phyloP scores from a whole-genome alignment of 2,888 invertebrate species.

The Stenotaenia linearis region DNA sequence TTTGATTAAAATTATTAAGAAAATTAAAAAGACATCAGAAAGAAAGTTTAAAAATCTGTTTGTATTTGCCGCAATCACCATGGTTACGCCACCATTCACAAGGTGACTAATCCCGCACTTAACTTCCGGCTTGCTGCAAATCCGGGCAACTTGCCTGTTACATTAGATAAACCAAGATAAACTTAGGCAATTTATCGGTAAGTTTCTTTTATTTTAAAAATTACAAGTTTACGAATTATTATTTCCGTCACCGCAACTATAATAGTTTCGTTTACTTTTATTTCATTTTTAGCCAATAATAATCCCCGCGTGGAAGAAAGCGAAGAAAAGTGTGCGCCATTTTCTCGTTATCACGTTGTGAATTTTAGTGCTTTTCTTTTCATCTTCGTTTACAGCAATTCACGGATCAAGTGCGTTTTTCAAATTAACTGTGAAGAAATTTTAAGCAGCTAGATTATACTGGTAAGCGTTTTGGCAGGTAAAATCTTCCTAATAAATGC shows the following conservation, averaged over 20 bases:
- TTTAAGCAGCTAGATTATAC: slow-evolving; percentile 30
- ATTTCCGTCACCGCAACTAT: background rate
- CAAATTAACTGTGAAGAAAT: background rate
- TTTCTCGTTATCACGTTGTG: background rate
- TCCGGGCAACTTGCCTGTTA: too few relatives aligned
- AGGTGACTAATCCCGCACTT: background rate
- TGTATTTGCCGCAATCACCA: background rate
- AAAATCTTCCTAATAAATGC: slow-evolving; percentile 19
- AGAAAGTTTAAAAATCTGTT: background rate
- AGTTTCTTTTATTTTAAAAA: background rate
- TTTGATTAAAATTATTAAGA: background rate
- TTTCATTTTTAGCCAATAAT: background rate
- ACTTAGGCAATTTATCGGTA: background rate
- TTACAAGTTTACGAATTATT: background rate
- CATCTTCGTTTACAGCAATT: slow-evolving; percentile 1
- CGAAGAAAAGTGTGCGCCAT: background rate
- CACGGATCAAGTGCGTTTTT: background rate
- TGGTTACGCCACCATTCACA: background rate
- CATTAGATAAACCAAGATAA: too few relatives aligned
- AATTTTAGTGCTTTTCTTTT: background rate
- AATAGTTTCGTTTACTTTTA: background rate
- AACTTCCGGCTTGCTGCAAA: too few relatives aligned
- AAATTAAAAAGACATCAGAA: background rate
- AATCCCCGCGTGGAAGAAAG: background rate
- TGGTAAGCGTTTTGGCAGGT: slow-evolving; percentile 30